Percentiles rank a stretch among this genome's conserved stretches.
These are phyloP conservation scores for Thomomys bottae DNA, from an alignment of 2,113 vertebrate species.

Conservation along the genomic window DNA sequence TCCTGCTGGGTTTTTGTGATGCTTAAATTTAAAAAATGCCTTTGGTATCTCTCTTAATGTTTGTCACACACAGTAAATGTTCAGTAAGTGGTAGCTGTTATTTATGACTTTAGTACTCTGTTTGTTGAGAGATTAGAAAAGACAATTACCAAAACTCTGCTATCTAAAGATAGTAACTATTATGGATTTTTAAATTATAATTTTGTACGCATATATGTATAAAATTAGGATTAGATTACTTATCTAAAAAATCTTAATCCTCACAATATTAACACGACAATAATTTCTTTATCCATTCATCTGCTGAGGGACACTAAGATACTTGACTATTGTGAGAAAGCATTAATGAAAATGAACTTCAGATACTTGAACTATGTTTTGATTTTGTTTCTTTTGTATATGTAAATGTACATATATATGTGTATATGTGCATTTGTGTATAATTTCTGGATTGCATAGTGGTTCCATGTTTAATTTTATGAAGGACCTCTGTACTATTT, in stretches of 20 bases:
- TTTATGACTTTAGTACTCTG: constrained; percentile 25
- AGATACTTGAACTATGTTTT: neutral
- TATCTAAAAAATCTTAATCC: neutral
- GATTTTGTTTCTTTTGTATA: neutral
- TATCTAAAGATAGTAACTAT: neutral
- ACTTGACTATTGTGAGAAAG: neutral
- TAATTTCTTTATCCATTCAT: neutral
- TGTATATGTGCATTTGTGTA: neutral
- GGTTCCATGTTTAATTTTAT: neutral
- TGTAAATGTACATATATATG: neutral
- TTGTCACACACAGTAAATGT: neutral
- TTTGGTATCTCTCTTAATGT: constrained; percentile 5
- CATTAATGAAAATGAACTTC: neutral
- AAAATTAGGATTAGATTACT: constrained; percentile 31
- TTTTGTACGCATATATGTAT: constrained; percentile 47
- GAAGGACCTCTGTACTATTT: neutral
- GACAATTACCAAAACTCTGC: neutral
- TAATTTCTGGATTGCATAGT: neutral
- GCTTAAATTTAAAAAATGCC: constrained; percentile 27
- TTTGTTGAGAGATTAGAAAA: constrained; percentile 39
- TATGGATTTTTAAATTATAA: neutral
- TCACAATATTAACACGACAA: neutral
- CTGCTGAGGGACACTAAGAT: neutral
- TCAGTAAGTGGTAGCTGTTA: constrained; percentile 16
- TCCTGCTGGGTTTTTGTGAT: constrained; percentile 13